Percentiles rank a stretch among this genome's conserved stretches.
phyloP scores from a whole-genome alignment of 2,888 invertebrate species.

The Girardia tigrina region DNA sequence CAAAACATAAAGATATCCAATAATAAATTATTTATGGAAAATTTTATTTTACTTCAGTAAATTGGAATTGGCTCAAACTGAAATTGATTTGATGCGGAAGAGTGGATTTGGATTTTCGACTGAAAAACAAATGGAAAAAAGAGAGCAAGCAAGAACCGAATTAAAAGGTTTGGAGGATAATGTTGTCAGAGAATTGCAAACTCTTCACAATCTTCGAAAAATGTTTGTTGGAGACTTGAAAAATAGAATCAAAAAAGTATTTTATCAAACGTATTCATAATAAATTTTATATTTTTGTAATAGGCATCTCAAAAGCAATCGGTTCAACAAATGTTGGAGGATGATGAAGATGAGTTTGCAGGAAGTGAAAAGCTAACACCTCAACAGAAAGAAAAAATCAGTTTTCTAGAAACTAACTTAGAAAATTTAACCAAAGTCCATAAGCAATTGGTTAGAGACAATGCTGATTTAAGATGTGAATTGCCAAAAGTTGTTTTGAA shows the following conservation, averaged over 20 bases:
- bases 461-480: conserved; percentile 94
- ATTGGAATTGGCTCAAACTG: neutral
- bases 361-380: conserved; percentile 49
- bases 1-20: too few species aligned
- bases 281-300: neutral
- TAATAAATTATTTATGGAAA: neutral
- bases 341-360: conserved; percentile 28
- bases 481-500: conserved; percentile 74
- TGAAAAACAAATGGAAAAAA: conserved; percentile 68
- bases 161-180: conserved; percentile 56
- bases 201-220: conserved; percentile 88
- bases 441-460: conserved; percentile 85
- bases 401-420: conserved; percentile 94
- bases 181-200: conserved; percentile 75
- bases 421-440: conserved; percentile 86
- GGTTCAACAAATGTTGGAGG: conserved; percentile 29
- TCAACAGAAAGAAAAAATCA: conserved; percentile 97
- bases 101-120: conserved; percentile 10
- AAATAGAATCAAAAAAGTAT: conserved; percentile 31
- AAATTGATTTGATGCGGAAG: neutral
- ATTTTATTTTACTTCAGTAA: too few species aligned
- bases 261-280: neutral
- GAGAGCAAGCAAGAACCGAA: conserved; percentile 91
- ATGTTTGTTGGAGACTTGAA: conserved; percentile 65
- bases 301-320: conserved; percentile 21